Base-by-base conservation (phyloP, 2,888 invertebrate species). In the Mythimna impura region DNA sequence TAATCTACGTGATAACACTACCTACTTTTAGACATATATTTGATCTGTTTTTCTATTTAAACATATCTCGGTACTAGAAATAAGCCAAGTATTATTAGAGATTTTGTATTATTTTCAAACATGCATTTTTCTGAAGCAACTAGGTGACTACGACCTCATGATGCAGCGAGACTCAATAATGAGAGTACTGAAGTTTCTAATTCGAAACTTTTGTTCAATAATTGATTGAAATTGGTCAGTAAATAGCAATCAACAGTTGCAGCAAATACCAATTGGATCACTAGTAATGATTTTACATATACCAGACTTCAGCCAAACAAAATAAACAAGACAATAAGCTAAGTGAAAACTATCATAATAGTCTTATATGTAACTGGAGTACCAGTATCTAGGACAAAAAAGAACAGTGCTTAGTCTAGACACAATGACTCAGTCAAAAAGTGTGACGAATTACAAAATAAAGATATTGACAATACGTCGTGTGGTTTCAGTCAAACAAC, bases 371-470 rank as follows among this genome's bases (percentile, higher is more conserved):
- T 67, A 67, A 80, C 80, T n/a, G 50, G 80, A 66, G n/a, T 34
- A 65, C 52, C 50, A 34, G 47, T 54, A 70, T 71, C 79, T 80
- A 76, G 81, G 71, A 71, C 71, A 76, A 64, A 79, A 79, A 79
- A 62, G 36, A 79, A 79, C 55, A 80, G 40, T 76, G 63, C 63
- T 30, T 69, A 12, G 80, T 79, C 79, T 80, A 79, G 78, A 79
- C 66, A 20, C 30, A 76, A 71, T 80, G 71, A 80, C 66, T 79
- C 76, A 40, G 54, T 76, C 60, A 36, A 80, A 79, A 71, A 76
- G 22, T 67, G 79, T 71, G 66, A 67, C 81, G 52, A 71, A 79
- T 80, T 76, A 55, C 66, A 80, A 71, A 80, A 79, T 79, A 80
- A 76, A 71, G 71, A 64, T 71, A 80, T 58, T 71, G 71, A 65